Percentiles rank a stretch among this genome's conserved stretches.
phyloP scores from a whole-genome alignment of 2,113 vertebrate genomes.

The Hippopotamus amphibius region DNA sequence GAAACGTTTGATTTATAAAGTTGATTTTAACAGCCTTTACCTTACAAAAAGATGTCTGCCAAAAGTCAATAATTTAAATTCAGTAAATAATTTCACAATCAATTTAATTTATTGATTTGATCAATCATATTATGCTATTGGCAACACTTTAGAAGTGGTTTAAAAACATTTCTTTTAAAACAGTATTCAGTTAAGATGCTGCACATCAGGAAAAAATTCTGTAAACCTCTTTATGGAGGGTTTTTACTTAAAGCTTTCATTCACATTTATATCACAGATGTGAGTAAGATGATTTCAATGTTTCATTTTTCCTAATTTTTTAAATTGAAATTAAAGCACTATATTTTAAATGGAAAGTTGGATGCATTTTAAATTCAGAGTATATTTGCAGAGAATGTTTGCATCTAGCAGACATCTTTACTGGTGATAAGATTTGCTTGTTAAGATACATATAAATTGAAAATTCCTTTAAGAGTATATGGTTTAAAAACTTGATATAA shows the following conservation, averaged over 20 bases:
- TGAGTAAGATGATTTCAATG: conserved; percentile 42
- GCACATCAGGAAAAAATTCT: background rate
- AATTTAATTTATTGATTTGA: conserved; percentile 49
- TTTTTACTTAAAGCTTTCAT: background rate
- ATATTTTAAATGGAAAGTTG: conserved; percentile 12
- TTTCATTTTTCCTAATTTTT: conserved; percentile 31
- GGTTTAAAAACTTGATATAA: conserved; percentile 30
- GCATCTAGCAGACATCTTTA: background rate
- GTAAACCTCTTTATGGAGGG: background rate
- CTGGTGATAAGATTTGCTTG: background rate
- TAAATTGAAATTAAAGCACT: conserved; percentile 52
- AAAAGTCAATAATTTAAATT: conserved; percentile 44
- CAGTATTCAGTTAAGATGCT: conserved; percentile 30
- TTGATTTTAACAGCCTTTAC: background rate
- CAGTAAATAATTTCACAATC: background rate
- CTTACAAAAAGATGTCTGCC: background rate
- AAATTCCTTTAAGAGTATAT: background rate
- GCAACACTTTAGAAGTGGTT: conserved; percentile 19
- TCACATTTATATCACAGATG: conserved; percentile 19
- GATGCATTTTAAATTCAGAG: conserved; percentile 41
- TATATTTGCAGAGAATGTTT: background rate
- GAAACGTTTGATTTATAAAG: conserved; percentile 41
- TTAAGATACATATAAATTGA: background rate
- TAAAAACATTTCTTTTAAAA: conserved; percentile 52
- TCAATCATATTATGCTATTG: background rate